Evolutionary conservation across 2,888 invertebrate species (phyloP), one percentile per base, ranked within the genome.

Genomic region (Pristionchus mayeri): DNA sequence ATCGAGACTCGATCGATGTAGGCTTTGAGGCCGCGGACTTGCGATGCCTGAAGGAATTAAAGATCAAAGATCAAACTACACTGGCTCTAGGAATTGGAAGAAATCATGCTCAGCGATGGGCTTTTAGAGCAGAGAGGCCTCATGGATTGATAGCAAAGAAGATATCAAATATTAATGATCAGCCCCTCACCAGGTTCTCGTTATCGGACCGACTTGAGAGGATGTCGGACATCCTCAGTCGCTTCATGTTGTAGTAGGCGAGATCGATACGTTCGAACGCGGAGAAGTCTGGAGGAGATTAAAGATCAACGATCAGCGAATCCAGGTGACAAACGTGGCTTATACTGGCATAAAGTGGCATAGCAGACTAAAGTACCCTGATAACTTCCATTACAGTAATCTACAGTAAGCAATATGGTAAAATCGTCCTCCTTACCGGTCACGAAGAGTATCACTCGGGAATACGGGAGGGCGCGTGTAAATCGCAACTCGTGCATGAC

Each of bases 391-490:
- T n/a, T n/a, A n/a, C n/a, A n/a, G n/a, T n/a, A n/a, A n/a, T n/a
- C n/a, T n/a, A n/a, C n/a, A n/a, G n/a, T n/a, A n/a, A n/a, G n/a
- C n/a, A n/a, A n/a, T n/a, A n/a, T n/a, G n/a, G n/a, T n/a, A n/a
- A n/a, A n/a, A n/a, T n/a, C n/a, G n/a, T n/a, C n/a, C n/a, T n/a
- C n/a, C 85, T 88, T 54, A 89, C 90, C 86, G 16, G 83, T 85
- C 21, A 85, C 86, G 78, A 89, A 90, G 18, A 90, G 86, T 48
- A 90, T 87, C n/a, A 91, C 90, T 0, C 90, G 88, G 63, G 85
- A 86, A 60, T 86, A 52, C 78, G 84, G 71, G 88, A 89, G 87
- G 9, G 75, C 54, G 2, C 89, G 86, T 52, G 87, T 60, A 67
- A 88, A 86, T 18, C 88, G 85, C 24, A 89, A 86, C 9, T 88